These are phyloP conservation scores for Laticauda laticaudata DNA, from an alignment of 2,113 vertebrate genomes.

Conservation along the genomic window DNA sequence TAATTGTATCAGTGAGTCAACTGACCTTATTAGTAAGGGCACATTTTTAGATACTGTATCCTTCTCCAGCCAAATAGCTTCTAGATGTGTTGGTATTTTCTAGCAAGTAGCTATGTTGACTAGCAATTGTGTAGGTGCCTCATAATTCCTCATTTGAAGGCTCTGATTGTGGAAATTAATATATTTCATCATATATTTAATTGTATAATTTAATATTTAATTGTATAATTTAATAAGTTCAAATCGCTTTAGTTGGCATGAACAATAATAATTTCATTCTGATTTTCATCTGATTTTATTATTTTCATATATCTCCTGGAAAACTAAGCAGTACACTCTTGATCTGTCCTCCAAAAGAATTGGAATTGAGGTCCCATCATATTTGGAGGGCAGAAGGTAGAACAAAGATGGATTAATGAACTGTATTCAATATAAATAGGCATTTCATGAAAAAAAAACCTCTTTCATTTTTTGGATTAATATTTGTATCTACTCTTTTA, in stretches of 20 bases:
- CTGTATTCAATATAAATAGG: neutral
- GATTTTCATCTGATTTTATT: neutral
- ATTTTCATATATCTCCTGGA: neutral
- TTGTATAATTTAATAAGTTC: conserved; percentile 45
- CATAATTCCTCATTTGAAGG: neutral
- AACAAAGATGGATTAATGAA: neutral
- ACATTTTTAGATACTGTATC: neutral
- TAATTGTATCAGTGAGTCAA: neutral
- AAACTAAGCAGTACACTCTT: neutral
- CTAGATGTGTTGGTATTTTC: neutral
- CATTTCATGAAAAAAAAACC: neutral
- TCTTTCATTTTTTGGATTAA: conserved; percentile 2
- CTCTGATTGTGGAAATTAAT: neutral
- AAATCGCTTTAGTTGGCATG: conserved; percentile 44
- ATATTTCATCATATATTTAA: conserved; percentile 2
- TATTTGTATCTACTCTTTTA: neutral
- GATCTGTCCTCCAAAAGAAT: neutral
- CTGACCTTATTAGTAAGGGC: neutral
- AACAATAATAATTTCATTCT: conserved; percentile 11
- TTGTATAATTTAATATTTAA: conserved; percentile 46
- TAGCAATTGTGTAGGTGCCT: neutral
- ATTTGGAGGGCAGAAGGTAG: neutral
- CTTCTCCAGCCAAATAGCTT: neutral
- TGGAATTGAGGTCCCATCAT: neutral
- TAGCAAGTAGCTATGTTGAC: neutral